phyloP scores from a whole-genome alignment of 2,797 vertebrate genomes.

The Geotria australis region DNA sequence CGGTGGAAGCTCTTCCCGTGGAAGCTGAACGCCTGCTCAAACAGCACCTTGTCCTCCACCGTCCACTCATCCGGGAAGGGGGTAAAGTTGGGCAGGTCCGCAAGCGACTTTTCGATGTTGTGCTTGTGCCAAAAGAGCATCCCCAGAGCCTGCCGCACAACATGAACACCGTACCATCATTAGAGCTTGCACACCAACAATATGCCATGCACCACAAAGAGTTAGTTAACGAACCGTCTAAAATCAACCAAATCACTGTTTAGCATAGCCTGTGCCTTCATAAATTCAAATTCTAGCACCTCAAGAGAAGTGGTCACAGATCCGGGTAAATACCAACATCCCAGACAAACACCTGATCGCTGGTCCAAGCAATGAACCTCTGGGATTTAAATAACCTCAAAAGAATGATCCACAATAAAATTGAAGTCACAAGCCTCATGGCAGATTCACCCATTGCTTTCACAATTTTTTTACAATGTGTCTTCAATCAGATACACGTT shows the following conservation, averaged over 20 bases:
- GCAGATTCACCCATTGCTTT: no score
- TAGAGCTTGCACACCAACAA: neutral
- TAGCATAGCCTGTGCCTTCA: no score
- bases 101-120: slow-evolving; percentile 76
- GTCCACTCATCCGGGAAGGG: slow-evolving; percentile 94
- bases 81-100: slow-evolving; percentile 81
- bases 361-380: no score
- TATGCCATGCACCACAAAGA: slow-evolving; percentile 2
- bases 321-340: no score
- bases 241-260: no score
- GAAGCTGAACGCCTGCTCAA: slow-evolving; percentile 86
- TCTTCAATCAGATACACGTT: no score
- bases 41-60: slow-evolving; percentile 76
- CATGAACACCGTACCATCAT: neutral
- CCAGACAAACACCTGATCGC: no score
- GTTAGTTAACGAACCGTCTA: slow-evolving; percentile 4
- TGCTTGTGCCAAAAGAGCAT: slow-evolving; percentile 98
- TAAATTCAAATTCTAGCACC: neutral
- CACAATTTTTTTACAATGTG: no score
- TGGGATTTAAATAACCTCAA: no score
- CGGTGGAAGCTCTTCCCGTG: slow-evolving; percentile 86
- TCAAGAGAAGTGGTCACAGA: neutral
- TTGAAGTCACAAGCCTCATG: no score
- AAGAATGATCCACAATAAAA: no score
- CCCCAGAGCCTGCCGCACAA: slow-evolving; percentile 41